These are phyloP conservation scores for Todiramphus chloris DNA, from an alignment of 2,113 vertebrate genomes.

Conservation along the genomic window DNA sequence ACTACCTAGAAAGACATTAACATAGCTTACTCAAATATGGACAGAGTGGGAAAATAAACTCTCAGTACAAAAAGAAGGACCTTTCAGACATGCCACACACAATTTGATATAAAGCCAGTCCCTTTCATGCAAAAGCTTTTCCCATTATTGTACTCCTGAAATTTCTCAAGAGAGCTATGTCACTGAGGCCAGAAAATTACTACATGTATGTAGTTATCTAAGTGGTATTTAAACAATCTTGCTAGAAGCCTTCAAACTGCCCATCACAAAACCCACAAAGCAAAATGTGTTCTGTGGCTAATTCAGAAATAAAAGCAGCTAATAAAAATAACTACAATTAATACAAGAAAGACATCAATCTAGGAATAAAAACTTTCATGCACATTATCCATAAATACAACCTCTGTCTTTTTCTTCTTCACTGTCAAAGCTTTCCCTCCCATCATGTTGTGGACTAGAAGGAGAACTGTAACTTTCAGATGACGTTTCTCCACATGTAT, in stretches of 20 bases:
- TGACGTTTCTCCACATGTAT: slow-evolving; percentile 89
- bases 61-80: neutral
- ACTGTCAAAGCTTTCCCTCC: slow-evolving; percentile 90
- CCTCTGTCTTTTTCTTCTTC: slow-evolving; percentile 95
- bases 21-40: neutral
- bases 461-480: slow-evolving; percentile 96
- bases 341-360: neutral
- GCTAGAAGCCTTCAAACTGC: neutral
- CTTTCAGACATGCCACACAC: neutral
- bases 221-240: neutral
- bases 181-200: neutral
- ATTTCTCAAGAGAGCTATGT: neutral
- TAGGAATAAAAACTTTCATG: neutral
- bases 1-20: neutral
- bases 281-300: neutral
- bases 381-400: slow-evolving; percentile 61
- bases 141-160: neutral
- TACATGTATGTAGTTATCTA: neutral
- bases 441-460: slow-evolving; percentile 88
- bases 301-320: neutral
- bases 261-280: neutral
- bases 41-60: neutral
- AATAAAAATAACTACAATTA: neutral
- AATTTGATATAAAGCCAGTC: neutral
- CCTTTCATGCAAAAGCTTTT: neutral